phyloP scores from a whole-genome alignment of 2,113 vertebrate species.

The Syrmaticus mikado region DNA sequence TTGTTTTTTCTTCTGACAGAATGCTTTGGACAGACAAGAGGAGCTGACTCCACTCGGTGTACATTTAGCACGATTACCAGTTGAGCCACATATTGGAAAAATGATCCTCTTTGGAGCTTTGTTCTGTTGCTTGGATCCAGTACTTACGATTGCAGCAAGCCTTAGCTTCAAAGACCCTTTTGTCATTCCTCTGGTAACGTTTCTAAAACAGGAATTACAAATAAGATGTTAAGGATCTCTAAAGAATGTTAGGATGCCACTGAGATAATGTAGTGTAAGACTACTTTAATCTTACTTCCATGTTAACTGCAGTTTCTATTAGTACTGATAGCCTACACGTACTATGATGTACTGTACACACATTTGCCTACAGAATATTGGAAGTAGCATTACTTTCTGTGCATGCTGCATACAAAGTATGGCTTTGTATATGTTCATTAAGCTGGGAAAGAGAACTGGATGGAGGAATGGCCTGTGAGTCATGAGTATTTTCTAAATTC shows the following conservation, averaged over 20 bases:
- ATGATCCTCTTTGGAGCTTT: constrained; percentile 97
- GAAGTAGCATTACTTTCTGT: neutral
- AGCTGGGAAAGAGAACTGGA: neutral
- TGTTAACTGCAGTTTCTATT: neutral
- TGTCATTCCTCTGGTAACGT: constrained; percentile 93
- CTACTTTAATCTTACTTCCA: neutral
- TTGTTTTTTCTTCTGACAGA: constrained; percentile 75
- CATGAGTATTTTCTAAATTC: neutral
- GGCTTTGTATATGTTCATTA: neutral
- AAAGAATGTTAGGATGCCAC: neutral
- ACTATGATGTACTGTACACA: neutral
- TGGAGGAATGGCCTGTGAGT: neutral
- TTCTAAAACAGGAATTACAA: neutral
- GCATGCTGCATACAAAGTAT: neutral
- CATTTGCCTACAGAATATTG: neutral
- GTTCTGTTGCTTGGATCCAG: constrained; percentile 93
- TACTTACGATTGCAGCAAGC: constrained; percentile 94
- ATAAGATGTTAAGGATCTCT: neutral
- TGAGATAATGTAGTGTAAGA: neutral
- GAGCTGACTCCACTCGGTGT: constrained; percentile 92
- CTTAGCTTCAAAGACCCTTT: constrained; percentile 99
- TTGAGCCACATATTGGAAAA: constrained; percentile 97
- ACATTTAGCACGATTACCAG: constrained; percentile 92
- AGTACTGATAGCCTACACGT: neutral
- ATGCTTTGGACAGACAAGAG: constrained; percentile 91